Evolutionary conservation across 2,888 invertebrate genomes (phyloP).

Genomic region (Mechanitis mazaeus): DNA sequence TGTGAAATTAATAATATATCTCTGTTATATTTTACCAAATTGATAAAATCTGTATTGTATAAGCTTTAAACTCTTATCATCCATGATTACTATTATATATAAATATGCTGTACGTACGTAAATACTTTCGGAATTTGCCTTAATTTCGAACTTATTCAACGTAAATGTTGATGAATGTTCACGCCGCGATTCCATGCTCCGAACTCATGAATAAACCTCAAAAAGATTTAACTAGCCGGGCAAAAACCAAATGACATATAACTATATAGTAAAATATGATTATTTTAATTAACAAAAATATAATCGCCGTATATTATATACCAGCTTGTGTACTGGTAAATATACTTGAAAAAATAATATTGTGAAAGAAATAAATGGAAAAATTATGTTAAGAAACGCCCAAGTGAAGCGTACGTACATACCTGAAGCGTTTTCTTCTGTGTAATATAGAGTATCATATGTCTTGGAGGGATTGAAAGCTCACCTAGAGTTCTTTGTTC

Average conservation of each 20-base stretch:
- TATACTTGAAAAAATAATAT: background rate
- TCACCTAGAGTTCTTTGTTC: slow-evolving; percentile 55
- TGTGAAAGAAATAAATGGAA: slow-evolving; percentile 3
- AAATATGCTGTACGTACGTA: too few species aligned
- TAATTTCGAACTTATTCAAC: too few species aligned
- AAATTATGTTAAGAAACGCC: slow-evolving; percentile 9
- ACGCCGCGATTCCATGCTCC: too few species aligned
- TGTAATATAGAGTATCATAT: slow-evolving; percentile 27
- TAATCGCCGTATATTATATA: background rate
- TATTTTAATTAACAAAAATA: too few species aligned
- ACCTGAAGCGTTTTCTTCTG: slow-evolving; percentile 22
- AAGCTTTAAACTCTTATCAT: too few species aligned
- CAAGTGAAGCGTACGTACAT: slow-evolving; percentile 18
- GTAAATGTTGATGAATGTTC: too few species aligned
- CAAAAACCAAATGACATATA: too few species aligned
- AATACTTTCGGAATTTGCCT: too few species aligned
- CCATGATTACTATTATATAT: too few species aligned
- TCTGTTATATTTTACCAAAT: background rate
- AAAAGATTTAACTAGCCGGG: too few species aligned
- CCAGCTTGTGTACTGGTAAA: background rate
- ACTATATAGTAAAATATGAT: too few species aligned
- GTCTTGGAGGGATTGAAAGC: slow-evolving; percentile 40
- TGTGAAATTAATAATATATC: slow-evolving; percentile 7
- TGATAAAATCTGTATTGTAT: background rate
- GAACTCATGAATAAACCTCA: too few species aligned